Evolutionary conservation across 1,140 invertebrate genomes (phyloP), one percentile per base, ranked within the genome.

Genomic region (Drosophila nannoptera): DNA sequence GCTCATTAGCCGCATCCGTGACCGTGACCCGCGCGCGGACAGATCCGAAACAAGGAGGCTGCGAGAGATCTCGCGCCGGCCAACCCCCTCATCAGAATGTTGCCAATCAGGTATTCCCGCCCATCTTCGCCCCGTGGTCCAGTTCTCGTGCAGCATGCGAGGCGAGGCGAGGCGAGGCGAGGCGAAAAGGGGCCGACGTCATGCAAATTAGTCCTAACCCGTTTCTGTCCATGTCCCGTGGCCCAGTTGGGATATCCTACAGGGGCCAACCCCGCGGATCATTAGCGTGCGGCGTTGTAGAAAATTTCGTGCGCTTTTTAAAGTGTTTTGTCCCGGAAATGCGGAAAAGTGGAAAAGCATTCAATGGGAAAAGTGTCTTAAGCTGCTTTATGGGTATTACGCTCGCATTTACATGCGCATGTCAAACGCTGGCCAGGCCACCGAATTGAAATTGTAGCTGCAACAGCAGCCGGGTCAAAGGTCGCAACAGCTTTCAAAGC

Each of bases 361-460:
- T 31, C 36, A 55, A 59, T 65, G 48, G 54, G 61, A 62, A 74
- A 86, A 75, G 82, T 86, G 77, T 77, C 77, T 69, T 86, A 86
- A 86, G 81, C 82, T 80, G 82, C 82, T 87, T 86, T 86, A 86
- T 74, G 77, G 77, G 81, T 86, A 86, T 86, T 86, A 87, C 70
- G 65, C 49, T 46, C 64, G 69, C 73, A 78, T 77, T 73, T 84
- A 78, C 81, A 84, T 77, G 80, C 80, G 59, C 77, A 78, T 78
- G 78, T 81, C 78, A 81, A 76, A 76, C 63, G 69, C 45, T 69
- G 67, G 60, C 62, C 64, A 50, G 31, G n/a, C 45, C 16, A 22
- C 9, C 16, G 29, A 45, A 22, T 16, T 5, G 14, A 36, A 2
- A 36, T 36, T 7, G 14, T 43, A 48, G 29, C 12, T 32, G 22